Base-by-base conservation (phyloP, 30 jellyfish, hydroid and myxozoan species). In the Turritopsis rubra region DNA sequence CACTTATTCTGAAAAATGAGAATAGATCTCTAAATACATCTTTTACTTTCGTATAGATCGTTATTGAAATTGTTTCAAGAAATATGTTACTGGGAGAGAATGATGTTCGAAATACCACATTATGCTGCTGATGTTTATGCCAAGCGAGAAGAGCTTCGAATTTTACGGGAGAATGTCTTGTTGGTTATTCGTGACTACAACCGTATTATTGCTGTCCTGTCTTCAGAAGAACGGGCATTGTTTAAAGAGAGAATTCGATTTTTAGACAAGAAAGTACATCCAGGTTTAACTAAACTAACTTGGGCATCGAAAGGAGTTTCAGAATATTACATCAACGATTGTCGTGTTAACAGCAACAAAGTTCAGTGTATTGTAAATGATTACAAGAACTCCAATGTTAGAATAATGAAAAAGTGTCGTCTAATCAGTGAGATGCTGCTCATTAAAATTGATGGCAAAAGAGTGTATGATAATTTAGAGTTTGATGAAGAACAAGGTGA, bases 251-350 rank as follows among this genome's bases (percentile, higher is more conserved):
- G 99, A 16, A 93, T 93, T 52, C 90, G 99, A 13, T 93, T 93
- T 84, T 85, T 93, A 5, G 99, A 93, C 83, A 93, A 89, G 75
- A 93, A 92, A 86, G 81, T 94, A 60, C 96, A 93, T 71, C 99
- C 99, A 27, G 99, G 99, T 52, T 83, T 93, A 23, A 93, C 99
- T 18, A 93, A 93, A 79, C 75, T 93, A 83, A 88, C 88, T 26
- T 93, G 99, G 99, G 96, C 97, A 60, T 79, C 97, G 65, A 93
- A 93, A 83, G 99, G 97, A 0, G 90, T 94, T 21, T 88, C 99
- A 16, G 99, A 93, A 71, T 87, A 83, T 81, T 93, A 83, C 85
- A 88, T 93, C 73, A 93, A 85, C 66, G 99, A 93, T 72, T 93
- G 99, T 75, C 96, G 99, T 28, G 52, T 93, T 52, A 93, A 89